These are phyloP conservation scores for Cynaeus angustus DNA, from an alignment of 2,888 invertebrate genomes.

Conservation along the genomic window DNA sequence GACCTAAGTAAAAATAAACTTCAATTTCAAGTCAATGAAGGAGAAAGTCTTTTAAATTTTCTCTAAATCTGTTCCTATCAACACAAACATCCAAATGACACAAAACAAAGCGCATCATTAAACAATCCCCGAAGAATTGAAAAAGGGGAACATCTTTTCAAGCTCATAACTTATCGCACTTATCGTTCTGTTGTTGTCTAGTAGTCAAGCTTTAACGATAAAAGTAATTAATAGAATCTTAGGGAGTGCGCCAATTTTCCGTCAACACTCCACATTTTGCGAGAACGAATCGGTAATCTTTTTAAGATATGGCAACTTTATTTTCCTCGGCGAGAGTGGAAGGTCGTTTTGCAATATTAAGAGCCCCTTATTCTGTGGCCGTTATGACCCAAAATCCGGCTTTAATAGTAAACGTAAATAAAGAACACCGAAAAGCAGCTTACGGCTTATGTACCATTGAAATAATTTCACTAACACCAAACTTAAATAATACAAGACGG, in stretches of 20 bases:
- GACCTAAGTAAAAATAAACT: constrained; percentile 31
- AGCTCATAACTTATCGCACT: background rate
- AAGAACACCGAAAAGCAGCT: constrained; percentile 33
- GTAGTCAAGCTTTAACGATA: background rate
- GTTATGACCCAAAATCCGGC: constrained; percentile 32
- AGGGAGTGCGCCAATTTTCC: constrained; percentile 3
- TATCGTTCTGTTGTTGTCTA: background rate
- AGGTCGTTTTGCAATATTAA: constrained; percentile 24
- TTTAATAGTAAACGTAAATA: constrained; percentile 27
- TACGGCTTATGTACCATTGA: constrained; percentile 22
- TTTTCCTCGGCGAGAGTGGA: constrained; percentile 6
- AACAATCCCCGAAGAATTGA: background rate
- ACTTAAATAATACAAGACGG: constrained; percentile 21
- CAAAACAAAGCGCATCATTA: constrained; percentile 31
- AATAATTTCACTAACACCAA: constrained; percentile 26
- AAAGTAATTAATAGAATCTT: constrained; percentile 1
- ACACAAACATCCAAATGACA: constrained; percentile 39
- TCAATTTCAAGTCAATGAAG: constrained; percentile 38
- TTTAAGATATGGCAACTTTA: constrained; percentile 20
- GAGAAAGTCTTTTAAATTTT: constrained; percentile 41
- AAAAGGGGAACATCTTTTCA: constrained; percentile 5
- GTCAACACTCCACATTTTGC: background rate
- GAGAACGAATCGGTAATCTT: constrained; percentile 3
- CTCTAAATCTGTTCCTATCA: constrained; percentile 36
- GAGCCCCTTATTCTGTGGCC: constrained; percentile 11